A percentile compares a stretch with the other conserved stretches of the same genome.
Evolutionary conservation across 2,888 invertebrate genomes (phyloP).

Genomic region (Lottia gigantea): DNA sequence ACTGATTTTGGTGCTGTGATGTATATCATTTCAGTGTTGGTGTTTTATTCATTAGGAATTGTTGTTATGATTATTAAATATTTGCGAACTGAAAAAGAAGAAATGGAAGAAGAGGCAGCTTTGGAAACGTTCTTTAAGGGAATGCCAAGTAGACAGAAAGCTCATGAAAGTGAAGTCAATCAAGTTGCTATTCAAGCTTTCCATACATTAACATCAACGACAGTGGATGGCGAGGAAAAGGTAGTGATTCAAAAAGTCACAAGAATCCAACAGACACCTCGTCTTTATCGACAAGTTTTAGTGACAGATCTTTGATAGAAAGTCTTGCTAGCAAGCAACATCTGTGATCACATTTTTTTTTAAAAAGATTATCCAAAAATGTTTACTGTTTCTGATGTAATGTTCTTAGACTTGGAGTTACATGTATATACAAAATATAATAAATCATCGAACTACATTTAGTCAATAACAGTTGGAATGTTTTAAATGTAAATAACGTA

Average conservation of each 20-base stretch:
- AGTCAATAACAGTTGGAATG: too few relatives aligned
- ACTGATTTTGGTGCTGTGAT: conserved; percentile 51
- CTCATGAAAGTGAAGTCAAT: conserved; percentile 48
- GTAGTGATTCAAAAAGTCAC: not conserved
- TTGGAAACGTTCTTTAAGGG: conserved; percentile 51
- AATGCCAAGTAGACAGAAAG: conserved; percentile 46
- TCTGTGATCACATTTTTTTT: too few relatives aligned
- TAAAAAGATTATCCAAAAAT: too few relatives aligned
- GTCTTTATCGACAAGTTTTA: not conserved
- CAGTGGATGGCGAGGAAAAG: conserved; percentile 24
- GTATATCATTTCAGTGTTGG: conserved; percentile 52
- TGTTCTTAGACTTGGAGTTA: too few relatives aligned
- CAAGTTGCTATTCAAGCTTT: conserved; percentile 54
- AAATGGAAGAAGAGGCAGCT: conserved; percentile 49
- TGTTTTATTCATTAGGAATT: conserved; percentile 55
- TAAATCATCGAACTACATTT: too few relatives aligned
- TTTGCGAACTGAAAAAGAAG: conserved; percentile 45
- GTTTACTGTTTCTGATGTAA: too few relatives aligned
- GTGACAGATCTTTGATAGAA: not conserved
- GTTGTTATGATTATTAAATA: conserved; percentile 57
- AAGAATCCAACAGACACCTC: not conserved
- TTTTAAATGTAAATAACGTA: too few relatives aligned
- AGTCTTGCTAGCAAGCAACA: too few relatives aligned
- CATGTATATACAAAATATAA: too few relatives aligned
- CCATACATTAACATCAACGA: conserved; percentile 48